Percentiles rank a stretch among this genome's conserved stretches.
Evolutionary conservation across 2,113 vertebrate genomes (phyloP).

Genomic region (Synchiropus splendidus): DNA sequence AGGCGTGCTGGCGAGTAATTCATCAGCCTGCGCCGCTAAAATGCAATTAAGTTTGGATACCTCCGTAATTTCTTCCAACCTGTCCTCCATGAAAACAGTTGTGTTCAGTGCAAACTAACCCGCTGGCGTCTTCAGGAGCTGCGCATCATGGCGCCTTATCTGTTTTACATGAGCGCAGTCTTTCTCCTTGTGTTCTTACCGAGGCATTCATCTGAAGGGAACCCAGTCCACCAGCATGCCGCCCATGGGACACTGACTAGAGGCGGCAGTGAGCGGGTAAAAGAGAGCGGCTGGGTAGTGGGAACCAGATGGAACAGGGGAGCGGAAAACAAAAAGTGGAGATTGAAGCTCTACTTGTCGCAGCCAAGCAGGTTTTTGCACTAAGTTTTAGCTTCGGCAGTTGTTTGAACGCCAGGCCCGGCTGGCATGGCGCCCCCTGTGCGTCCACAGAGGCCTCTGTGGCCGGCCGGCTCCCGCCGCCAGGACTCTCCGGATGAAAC

Average conservation of each 20-base stretch:
- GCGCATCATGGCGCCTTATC: too few species aligned
- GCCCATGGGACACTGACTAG: constrained; percentile 32
- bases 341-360: constrained; percentile 15
- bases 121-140: too few species aligned
- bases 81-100: too few species aligned
- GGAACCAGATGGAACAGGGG: constrained; percentile 23
- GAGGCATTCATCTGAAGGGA: constrained; percentile 61
- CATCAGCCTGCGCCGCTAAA: too few species aligned
- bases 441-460: constrained; percentile 38
- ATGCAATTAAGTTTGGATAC: too few species aligned
- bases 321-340: constrained; percentile 29
- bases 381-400: constrained; percentile 41
- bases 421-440: constrained; percentile 30
- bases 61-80: too few species aligned
- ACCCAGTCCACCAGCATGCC: constrained; percentile 43
- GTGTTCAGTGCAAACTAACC: too few species aligned
- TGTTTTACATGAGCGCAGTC: constrained; percentile 5
- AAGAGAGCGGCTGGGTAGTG: constrained; percentile 5
- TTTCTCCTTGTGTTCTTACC: constrained; percentile 36
- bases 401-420: constrained; percentile 49
- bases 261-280: constrained; percentile 9
- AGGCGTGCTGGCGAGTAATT: too few species aligned
- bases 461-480: constrained; percentile 35
- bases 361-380: constrained; percentile 36
- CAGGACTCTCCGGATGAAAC: constrained; percentile 53